Conservation (phyloP, 2,113 vertebrate genomes). For the Otis tarda region DNA sequence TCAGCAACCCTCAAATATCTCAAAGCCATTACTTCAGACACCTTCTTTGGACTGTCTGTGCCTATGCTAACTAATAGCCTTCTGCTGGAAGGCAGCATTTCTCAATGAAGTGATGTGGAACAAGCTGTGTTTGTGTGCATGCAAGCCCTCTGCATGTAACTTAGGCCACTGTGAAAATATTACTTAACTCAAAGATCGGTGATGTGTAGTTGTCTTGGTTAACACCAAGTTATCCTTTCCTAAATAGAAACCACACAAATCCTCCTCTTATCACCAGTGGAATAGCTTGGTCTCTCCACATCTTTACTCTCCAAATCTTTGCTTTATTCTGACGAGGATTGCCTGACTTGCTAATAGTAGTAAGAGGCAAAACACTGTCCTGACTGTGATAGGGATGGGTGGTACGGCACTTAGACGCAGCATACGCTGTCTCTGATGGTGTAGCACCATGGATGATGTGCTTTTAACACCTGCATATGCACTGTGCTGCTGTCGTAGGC, state of each 20-base stretch:
- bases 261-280: background rate
- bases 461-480: background rate
- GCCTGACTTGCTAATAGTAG: background rate
- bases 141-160: background rate
- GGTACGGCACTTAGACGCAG: background rate
- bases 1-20: background rate
- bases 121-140: background rate
- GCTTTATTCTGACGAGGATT: background rate
- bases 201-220: background rate
- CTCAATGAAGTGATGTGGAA: background rate
- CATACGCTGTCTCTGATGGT: fast-evolving
- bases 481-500: background rate
- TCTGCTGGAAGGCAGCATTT: background rate
- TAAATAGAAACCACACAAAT: background rate
- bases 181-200: background rate
- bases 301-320: background rate
- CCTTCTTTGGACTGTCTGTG: background rate
- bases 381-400: background rate
- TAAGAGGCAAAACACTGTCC: background rate
- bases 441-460: no score
- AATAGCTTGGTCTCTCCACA: background rate
- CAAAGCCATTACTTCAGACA: background rate
- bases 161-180: background rate
- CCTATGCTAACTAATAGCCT: background rate
- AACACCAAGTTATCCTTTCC: background rate